Conservation (phyloP, 2,888 invertebrate genomes). For the Hydraecia micacea region DNA sequence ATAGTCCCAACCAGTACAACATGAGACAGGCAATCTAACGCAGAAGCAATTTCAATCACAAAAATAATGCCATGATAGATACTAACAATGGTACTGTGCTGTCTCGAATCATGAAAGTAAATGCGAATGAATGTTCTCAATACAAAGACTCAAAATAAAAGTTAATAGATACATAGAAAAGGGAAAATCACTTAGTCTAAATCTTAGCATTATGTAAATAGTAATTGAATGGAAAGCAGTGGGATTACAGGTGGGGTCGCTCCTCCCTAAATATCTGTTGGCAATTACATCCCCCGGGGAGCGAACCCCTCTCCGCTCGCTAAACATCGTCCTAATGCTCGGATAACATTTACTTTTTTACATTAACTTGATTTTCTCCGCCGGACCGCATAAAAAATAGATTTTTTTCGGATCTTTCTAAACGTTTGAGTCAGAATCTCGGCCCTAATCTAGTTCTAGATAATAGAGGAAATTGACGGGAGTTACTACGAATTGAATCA, state of each 20-base stretch:
- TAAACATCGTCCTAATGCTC: slow-evolving; percentile 25
- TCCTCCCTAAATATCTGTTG: slow-evolving; percentile 48
- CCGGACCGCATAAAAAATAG: slow-evolving; percentile 40
- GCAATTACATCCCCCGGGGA: slow-evolving; percentile 37
- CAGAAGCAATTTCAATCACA: not conserved
- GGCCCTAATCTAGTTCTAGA: slow-evolving; percentile 22
- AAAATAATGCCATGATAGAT: not conserved
- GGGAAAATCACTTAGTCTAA: slow-evolving; percentile 32
- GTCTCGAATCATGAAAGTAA: not conserved
- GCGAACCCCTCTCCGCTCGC: not conserved
- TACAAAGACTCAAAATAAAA: slow-evolving; percentile 11
- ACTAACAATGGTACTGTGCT: not conserved
- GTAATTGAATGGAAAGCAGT: slow-evolving; percentile 55
- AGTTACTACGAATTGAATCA: slow-evolving; percentile 25
- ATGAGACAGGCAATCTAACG: not conserved
- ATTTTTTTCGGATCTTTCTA: slow-evolving; percentile 19
- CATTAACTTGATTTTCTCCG: slow-evolving; percentile 26
- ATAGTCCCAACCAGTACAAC: not conserved
- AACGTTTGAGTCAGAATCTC: slow-evolving; percentile 16
- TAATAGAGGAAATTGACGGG: slow-evolving; percentile 1
- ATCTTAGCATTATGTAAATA: slow-evolving; percentile 60
- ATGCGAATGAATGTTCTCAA: not conserved
- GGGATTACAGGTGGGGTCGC: slow-evolving; percentile 49
- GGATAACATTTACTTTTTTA: slow-evolving; percentile 55
- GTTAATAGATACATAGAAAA: slow-evolving; percentile 29